Conservation (phyloP, 2,888 invertebrate genomes). For the Antheraea assamensis region DNA sequence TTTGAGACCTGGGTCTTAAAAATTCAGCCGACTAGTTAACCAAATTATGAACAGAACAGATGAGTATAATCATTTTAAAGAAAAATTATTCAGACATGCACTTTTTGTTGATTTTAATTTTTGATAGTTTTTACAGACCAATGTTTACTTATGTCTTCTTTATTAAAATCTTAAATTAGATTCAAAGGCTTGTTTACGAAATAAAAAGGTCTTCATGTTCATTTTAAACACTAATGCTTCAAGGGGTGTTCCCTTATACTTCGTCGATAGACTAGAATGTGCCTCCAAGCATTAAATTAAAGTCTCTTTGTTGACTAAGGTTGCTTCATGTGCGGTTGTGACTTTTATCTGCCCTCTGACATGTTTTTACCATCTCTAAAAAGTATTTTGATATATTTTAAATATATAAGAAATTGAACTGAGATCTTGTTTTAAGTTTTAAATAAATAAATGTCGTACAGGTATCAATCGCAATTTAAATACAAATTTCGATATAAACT, state of each 20-base stretch:
- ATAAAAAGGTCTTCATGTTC: background rate
- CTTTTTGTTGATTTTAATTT: too few species aligned
- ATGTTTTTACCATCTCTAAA: background rate
- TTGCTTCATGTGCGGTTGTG: background rate
- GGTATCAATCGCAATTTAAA: too few species aligned
- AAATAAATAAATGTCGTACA: too few species aligned
- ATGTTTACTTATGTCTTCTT: background rate
- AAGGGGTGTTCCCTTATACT: background rate
- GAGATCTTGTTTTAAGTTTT: background rate
- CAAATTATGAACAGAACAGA: too few species aligned
- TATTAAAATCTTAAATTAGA: background rate
- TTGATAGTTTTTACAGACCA: too few species aligned
- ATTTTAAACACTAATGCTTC: background rate
- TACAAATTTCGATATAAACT: too few species aligned
- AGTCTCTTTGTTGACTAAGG: background rate
- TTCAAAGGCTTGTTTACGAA: background rate
- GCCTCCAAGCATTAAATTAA: background rate
- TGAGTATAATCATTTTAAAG: too few species aligned
- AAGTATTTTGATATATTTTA: too few species aligned
- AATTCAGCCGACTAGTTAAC: too few species aligned
- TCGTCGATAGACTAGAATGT: background rate
- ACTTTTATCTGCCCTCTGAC: background rate
- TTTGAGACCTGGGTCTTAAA: too few species aligned
- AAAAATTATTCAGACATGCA: too few species aligned
- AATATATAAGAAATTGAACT: background rate